Conservation (phyloP, 2,797 vertebrate species). For the Myotis myotis region DNA sequence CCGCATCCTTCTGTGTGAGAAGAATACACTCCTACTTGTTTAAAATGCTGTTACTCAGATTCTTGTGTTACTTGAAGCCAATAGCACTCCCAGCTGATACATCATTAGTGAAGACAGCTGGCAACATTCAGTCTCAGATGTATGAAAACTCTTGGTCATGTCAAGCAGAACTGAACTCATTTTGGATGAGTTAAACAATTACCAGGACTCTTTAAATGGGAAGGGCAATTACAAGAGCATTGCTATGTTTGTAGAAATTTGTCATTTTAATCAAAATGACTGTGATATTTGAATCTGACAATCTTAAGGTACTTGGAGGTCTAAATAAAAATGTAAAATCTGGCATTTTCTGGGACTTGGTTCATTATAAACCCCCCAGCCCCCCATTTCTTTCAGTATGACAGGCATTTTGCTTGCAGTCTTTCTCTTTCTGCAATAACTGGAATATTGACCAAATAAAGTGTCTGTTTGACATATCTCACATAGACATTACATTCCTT, state of each 20-base stretch:
- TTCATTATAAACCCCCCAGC: neutral
- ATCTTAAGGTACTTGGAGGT: neutral
- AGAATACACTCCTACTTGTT: neutral
- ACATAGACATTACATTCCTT: neutral
- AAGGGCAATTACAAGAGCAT: neutral
- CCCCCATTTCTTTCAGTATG: neutral
- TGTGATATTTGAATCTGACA: neutral
- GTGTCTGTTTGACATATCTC: neutral
- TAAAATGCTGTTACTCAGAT: neutral
- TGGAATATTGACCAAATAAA: constrained; percentile 13
- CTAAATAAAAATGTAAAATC: neutral
- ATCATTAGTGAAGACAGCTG: neutral
- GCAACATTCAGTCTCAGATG: neutral
- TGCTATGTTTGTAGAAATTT: neutral
- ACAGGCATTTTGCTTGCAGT: neutral
- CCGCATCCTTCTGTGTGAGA: neutral
- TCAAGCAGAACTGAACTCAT: neutral
- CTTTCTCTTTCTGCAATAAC: neutral
- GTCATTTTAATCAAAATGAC: neutral
- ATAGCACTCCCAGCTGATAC: neutral
- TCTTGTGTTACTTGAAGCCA: neutral
- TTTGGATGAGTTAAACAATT: neutral
- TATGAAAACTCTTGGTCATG: neutral
- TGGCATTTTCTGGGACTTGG: neutral
- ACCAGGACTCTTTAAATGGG: neutral